These are phyloP conservation scores for Monopterus albus DNA, from an alignment of 2,113 vertebrate species.

Conservation along the genomic window DNA sequence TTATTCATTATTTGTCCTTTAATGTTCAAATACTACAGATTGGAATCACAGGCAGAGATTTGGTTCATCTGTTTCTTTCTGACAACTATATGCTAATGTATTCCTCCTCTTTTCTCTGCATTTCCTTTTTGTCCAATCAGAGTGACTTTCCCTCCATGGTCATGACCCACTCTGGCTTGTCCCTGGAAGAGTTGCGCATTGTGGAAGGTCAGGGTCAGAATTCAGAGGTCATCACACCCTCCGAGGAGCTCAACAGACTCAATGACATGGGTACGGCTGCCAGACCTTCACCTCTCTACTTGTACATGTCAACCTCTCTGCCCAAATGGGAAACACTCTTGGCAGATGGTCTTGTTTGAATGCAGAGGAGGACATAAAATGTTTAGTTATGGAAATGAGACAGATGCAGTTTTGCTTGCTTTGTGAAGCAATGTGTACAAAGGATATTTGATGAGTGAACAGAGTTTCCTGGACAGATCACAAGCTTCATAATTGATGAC, in stretches of 20 bases:
- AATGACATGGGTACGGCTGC: slow-evolving; percentile 88
- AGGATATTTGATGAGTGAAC: slow-evolving; percentile 2
- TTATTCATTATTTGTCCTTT: too few relatives aligned
- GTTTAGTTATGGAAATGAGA: slow-evolving; percentile 60
- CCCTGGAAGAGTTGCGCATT: slow-evolving; percentile 94
- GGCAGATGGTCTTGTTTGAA: slow-evolving; percentile 72
- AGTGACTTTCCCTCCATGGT: slow-evolving; percentile 86
- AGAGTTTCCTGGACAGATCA: slow-evolving; percentile 24
- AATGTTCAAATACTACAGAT: neutral
- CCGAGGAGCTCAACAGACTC: slow-evolving; percentile 92
- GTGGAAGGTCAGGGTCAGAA: slow-evolving; percentile 98
- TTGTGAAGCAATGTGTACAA: slow-evolving; percentile 35
- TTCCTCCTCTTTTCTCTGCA: neutral
- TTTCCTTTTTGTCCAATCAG: slow-evolving; percentile 76
- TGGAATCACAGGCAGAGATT: neutral
- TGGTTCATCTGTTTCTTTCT: neutral
- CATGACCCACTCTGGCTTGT: slow-evolving; percentile 92
- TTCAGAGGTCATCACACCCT: slow-evolving; percentile 90
- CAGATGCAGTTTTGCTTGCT: slow-evolving; percentile 20
- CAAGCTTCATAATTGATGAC: neutral
- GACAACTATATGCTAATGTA: slow-evolving; percentile 52
- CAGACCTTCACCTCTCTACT: slow-evolving; percentile 38
- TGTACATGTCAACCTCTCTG: slow-evolving; percentile 41
- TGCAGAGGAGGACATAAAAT: slow-evolving; percentile 15
- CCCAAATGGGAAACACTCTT: slow-evolving; percentile 16